Conservation (phyloP, 1,140 invertebrate genomes). For the Drosophila jambulina region DNA sequence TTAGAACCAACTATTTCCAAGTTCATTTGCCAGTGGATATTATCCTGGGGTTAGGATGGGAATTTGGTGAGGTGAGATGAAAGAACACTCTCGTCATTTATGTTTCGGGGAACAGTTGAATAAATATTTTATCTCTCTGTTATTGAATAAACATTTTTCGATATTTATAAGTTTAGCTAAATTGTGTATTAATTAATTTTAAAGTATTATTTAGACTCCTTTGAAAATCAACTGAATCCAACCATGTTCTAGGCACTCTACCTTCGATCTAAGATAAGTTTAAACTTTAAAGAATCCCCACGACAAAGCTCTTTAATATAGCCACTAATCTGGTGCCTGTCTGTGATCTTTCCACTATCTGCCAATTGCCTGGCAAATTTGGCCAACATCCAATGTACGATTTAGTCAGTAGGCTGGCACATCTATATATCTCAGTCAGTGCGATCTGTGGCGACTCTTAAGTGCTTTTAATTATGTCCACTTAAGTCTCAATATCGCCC, state of each 20-base stretch:
- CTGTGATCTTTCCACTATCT: conserved; percentile 43
- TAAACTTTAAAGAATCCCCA: too few species aligned
- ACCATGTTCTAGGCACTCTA: too few species aligned
- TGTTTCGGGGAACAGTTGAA: background rate
- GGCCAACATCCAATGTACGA: conserved; percentile 59
- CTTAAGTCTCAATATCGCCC: conserved; percentile 76
- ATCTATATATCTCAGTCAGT: conserved; percentile 21
- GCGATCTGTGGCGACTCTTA: conserved; percentile 58
- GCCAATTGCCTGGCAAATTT: conserved; percentile 60
- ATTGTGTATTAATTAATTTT: too few species aligned
- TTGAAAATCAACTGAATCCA: background rate
- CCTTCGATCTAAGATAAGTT: background rate
- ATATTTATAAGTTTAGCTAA: too few species aligned
- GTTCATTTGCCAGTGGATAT: conserved; percentile 47
- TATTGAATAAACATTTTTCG: too few species aligned
- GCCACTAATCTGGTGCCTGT: conserved; percentile 27
- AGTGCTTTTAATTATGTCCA: conserved; percentile 83
- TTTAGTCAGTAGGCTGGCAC: conserved; percentile 9
- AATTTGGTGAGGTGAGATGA: conserved; percentile 35
- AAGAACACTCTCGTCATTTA: background rate
- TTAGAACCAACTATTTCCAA: conserved; percentile 63
- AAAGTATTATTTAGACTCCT: too few species aligned
- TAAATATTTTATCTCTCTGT: background rate
- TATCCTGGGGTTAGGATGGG: background rate
- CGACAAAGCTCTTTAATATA: conserved; percentile 10